Evolutionary conservation across 2,797 vertebrate species (phyloP).

Genomic region (Rhinatrema bivittatum): DNA sequence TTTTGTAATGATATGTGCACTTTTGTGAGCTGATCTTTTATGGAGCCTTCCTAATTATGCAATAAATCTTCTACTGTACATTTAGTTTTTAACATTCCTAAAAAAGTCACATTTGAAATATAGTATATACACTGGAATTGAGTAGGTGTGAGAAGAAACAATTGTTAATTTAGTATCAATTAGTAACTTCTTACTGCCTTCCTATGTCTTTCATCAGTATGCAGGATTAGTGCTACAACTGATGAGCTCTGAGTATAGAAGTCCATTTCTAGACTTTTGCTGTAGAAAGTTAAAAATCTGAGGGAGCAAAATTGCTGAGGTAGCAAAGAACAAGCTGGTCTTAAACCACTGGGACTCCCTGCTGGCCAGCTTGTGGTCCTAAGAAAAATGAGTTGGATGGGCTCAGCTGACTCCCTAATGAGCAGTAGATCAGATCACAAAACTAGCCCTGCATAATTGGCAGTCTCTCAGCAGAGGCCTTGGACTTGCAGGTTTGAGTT

Average conservation of each 20-base stretch:
- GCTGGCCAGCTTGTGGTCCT: conserved; percentile 24
- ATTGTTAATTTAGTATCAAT: not conserved
- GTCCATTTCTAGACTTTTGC: conserved; percentile 12
- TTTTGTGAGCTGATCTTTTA: too few species aligned
- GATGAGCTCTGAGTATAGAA: conserved; percentile 9
- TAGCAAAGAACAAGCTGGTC: conserved; percentile 25
- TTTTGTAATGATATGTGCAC: too few species aligned
- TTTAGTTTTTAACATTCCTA: too few species aligned
- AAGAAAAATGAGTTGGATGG: conserved; percentile 46
- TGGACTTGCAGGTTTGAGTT: conserved; percentile 25
- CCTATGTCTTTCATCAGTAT: not conserved
- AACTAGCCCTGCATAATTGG: conserved; percentile 45
- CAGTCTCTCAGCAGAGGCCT: conserved; percentile 27
- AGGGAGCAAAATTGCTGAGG: conserved; percentile 46
- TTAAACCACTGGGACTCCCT: conserved; percentile 34
- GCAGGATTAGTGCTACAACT: not conserved
- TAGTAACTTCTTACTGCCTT: not conserved
- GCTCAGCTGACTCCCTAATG: conserved; percentile 34
- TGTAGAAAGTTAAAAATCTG: conserved; percentile 22
- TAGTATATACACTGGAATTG: too few species aligned
- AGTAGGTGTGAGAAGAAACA: not conserved
- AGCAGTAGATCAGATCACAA: conserved; percentile 46
- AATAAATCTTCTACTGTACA: too few species aligned
- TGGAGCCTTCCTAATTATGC: too few species aligned
- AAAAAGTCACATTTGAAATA: too few species aligned